Evolutionary conservation across 2,797 vertebrate species (phyloP), one percentile per base, ranked within the genome.

Genomic region (Lacerta agilis): DNA sequence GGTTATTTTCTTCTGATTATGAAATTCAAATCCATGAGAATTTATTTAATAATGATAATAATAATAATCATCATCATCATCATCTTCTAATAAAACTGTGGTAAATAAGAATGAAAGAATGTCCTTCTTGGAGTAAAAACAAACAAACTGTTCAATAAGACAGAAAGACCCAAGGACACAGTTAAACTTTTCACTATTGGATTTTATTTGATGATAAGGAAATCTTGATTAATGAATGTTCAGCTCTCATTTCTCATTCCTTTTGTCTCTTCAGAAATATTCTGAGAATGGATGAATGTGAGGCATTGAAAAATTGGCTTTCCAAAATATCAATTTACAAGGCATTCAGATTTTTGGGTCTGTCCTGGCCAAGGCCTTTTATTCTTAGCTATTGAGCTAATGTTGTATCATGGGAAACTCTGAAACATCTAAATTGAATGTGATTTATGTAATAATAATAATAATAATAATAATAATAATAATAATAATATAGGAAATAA

Each of bases 161-260:
- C n/a, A 43, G n/a, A 61, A 71, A 43, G 27, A 61, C 72, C 38
- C 36, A 61, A 82, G 17, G 38, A 78, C 80, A 86, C 43, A n/a
- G 78, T 20, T 83, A 86, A 71, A 79, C 45, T 79, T 86, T 64
- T 27, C 25, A 82, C 61, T 82, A 82, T 69, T 89, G 6, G 72
- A 76, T 55, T 89, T 61, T 61, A 45, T 49, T 78, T 89, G 75
- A 61, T 79, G 6, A 3, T 25, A 58, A 69, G 67, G 18, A 45
- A 43, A 78, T 36, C 29, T 64, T 89, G 72, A 89, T 69, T 89
- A 77, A 41, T 89, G 58, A 83, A 82, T 23, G 18, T 33, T 15
- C 5, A 80, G 9, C 58, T 45, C 13, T 67, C 69, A 80, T 64
- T 79, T 45, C 33, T 78, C 66, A 86, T 7, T 67, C 25, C 66